A percentile compares a stretch with the other conserved stretches of the same genome.
Conservation (phyloP, 1,140 invertebrate species). For the Bombus difficillimus region DNA sequence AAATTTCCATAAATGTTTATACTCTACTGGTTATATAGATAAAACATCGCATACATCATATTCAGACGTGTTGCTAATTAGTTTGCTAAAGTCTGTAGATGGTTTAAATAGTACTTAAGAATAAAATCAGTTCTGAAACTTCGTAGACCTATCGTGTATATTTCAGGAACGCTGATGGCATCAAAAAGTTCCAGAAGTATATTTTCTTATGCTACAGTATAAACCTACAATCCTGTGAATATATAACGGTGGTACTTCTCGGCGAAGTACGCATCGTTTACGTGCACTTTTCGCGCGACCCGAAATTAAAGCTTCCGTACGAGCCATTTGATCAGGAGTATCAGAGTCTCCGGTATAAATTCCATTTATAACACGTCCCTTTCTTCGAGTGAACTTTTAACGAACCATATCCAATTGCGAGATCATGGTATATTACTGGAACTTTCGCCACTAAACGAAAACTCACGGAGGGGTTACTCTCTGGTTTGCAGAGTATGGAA, state of each 20-base stretch:
- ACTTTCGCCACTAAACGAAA: slow-evolving; percentile 36
- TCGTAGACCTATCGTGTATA: background rate
- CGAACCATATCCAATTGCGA: slow-evolving; percentile 39
- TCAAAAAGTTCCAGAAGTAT: background rate
- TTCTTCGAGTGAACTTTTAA: slow-evolving; percentile 22
- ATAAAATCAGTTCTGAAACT: background rate
- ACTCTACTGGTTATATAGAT: background rate
- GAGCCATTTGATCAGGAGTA: background rate
- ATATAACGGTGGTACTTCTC: background rate
- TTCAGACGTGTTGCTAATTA: no score
- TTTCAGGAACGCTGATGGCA: background rate
- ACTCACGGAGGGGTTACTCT: background rate
- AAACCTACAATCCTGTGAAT: slow-evolving; percentile 20
- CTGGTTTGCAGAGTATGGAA: slow-evolving; percentile 87
- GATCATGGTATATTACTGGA: slow-evolving; percentile 5
- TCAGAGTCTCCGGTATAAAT: slow-evolving; percentile 16
- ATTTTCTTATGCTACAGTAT: background rate
- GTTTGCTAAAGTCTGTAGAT: no score
- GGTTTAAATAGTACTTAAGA: no score
- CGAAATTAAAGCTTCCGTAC: slow-evolving; percentile 14
- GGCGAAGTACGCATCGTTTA: background rate
- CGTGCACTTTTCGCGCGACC: background rate
- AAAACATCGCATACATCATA: background rate
- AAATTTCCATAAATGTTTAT: no score
- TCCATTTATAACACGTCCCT: slow-evolving; percentile 30